phyloP scores from a whole-genome alignment of 2,113 vertebrate genomes.

The Hemicordylus capensis region DNA sequence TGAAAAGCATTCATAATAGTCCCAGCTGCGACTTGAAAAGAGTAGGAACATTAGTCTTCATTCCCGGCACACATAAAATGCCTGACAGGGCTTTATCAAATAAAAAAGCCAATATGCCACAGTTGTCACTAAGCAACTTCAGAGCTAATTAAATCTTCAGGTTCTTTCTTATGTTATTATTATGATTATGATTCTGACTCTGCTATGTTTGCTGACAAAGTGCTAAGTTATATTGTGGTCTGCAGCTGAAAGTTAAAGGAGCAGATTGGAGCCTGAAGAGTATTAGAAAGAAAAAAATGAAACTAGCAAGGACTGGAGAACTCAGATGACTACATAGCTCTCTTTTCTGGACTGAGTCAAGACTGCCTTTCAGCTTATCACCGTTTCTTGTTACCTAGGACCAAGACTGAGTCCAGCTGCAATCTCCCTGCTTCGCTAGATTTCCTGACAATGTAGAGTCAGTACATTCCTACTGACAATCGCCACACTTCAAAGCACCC shows the following conservation, averaged over 20 bases:
- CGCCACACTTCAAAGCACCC: neutral
- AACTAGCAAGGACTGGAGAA: neutral
- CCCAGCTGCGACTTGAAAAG: slow-evolving; percentile 36
- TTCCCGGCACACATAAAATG: slow-evolving; percentile 58
- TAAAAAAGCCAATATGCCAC: slow-evolving; percentile 64
- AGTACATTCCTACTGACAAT: too few species aligned
- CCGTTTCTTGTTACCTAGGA: neutral
- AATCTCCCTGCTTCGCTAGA: too few species aligned
- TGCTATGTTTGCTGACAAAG: slow-evolving; percentile 61
- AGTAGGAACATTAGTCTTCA: slow-evolving; percentile 64
- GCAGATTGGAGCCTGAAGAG: slow-evolving; percentile 27
- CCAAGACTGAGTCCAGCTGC: too few species aligned
- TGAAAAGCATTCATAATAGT: slow-evolving; percentile 34
- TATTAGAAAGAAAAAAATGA: neutral
- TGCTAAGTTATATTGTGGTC: slow-evolving; percentile 51
- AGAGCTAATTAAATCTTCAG: slow-evolving; percentile 69
- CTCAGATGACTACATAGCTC: neutral
- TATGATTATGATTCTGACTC: neutral
- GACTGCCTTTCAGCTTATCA: neutral
- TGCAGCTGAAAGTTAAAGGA: slow-evolving; percentile 26
- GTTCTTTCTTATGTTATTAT: slow-evolving; percentile 34
- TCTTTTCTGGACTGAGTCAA: neutral
- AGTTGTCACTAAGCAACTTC: slow-evolving; percentile 65
- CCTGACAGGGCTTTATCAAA: slow-evolving; percentile 66
- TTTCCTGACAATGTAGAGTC: neutral